Evolutionary conservation across 2,113 vertebrate genomes (phyloP), one percentile per base, ranked within the genome.

Genomic region (Tor tambroides): DNA sequence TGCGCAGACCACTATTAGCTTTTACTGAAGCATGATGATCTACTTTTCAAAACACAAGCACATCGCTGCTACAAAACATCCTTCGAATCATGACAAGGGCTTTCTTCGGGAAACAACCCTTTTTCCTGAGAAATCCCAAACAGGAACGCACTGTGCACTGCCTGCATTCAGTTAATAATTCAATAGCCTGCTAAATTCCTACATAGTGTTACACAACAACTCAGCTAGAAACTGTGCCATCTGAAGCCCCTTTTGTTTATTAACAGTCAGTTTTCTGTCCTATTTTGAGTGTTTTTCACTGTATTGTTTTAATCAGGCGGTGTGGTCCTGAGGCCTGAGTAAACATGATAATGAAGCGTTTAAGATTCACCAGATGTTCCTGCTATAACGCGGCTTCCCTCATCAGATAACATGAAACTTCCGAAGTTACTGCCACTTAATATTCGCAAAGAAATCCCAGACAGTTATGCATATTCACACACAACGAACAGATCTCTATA

Each of bases 131-230:
- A 81, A 65, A 77, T 72, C 43, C 71, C 71, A 28, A 76, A 75
- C n/a, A 46, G 32, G 21, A 69, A 80, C 17, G n/a, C 76, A 67
- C 23, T 28, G 17, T 43, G 49, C 35, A 2, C 54, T 38, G 41
- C 51, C 67, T 15, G 63, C 63, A 79, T 77, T 83, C 41, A 56
- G 26, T 87, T 76, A 90, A 87, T 89, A 87, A 87, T 90, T 87
- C 63, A 88, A 76, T 72, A 71, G 23, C 15, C 69, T 77, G 28
- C 67, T 87, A 79, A 83, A 86, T 87, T 49, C 78, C 84, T 85
- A 78, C 86, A 83, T 69, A 63, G 51, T 23, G 21, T 88, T 87
- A 78, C 72, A 78, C 71, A 65, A 87, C 78, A 83, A 49, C 59
- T 65, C 75, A 51, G 28, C 81, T 11, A 6, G 32, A 84, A 87